Evolutionary conservation across 1,140 invertebrate species (phyloP), one percentile per base, ranked within the genome.

Genomic region (Dufourea novaeangliae): DNA sequence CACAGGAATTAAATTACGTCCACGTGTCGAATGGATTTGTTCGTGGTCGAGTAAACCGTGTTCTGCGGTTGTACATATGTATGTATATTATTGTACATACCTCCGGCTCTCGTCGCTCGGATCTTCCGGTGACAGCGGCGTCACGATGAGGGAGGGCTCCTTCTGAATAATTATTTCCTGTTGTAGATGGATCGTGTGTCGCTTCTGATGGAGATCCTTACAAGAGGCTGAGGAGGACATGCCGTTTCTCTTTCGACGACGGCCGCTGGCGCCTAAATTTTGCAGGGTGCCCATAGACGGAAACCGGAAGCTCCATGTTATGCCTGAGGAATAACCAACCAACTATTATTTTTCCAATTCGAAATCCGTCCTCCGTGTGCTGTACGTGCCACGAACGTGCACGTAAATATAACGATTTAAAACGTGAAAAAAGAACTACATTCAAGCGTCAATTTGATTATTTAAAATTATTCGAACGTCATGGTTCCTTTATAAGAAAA

Each of bases 281-380:
- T 90, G 88, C 46, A 90, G 83, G 41, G 87, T 83, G 59, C 80
- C 83, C 83, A 89, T 86, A 73, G 88, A 90, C 59, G 90, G 89
- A 67, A 92, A 92, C 83, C 90, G 85, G 82, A 92, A 92, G 78
- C 88, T 92, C 91, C 91, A 92, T 86, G 89, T 86, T 88, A 92
- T 92, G 72, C 91, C 91, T 92, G 79, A 14, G 1, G 22, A 63
- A 50, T 25, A 22, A 29, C 0, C 46, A 39, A 17, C n/a, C 29
- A n/a, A n/a, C 17, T 27, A 12, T 34, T 59, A 59, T 64, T 66
- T 34, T 39, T 17, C 25, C 25, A 1, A 22, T n/a, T 50, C n/a
- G 20, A 1, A n/a, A n/a, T n/a, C 14, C 5, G 4, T 1, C 41
- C 17, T n/a, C 17, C 20, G 20, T 17, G 46, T n/a, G 20, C 20